These are phyloP conservation scores for Aphis gossypii DNA, from an alignment of 1,140 invertebrate species.

Conservation along the genomic window DNA sequence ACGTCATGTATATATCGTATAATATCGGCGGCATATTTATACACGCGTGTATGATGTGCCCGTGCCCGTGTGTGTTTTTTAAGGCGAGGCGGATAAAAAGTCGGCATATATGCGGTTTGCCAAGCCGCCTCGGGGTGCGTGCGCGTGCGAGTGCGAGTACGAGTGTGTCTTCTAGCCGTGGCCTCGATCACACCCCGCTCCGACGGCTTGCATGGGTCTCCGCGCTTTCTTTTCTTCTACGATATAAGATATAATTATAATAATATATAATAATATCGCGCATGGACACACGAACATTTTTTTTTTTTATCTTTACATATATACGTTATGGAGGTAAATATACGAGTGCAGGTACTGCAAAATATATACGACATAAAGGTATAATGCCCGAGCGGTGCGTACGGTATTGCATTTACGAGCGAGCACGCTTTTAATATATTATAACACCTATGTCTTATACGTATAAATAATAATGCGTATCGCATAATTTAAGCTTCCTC, in stretches of 20 bases:
- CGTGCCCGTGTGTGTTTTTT: neutral
- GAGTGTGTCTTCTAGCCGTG: constrained; percentile 14
- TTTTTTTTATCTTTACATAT: neutral
- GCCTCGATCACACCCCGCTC: constrained; percentile 53
- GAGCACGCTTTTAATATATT: neutral
- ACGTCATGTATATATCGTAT: neutral
- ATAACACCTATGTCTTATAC: neutral
- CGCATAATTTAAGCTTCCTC: neutral
- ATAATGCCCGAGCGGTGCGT: neutral
- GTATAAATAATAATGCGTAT: too few relatives aligned
- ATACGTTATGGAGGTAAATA: neutral
- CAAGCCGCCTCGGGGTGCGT: constrained; percentile 35
- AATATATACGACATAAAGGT: neutral
- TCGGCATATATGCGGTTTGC: constrained; percentile 25
- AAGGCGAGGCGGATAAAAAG: constrained; percentile 50
- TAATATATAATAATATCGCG: neutral
- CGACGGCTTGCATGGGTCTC: neutral
- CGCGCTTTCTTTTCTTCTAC: constrained; percentile 50
- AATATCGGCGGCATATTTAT: neutral
- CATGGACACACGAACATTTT: neutral
- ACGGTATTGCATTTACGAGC: too few relatives aligned
- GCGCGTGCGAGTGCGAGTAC: constrained; percentile 1
- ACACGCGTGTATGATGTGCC: neutral
- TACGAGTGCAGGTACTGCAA: neutral
- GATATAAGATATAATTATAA: neutral